phyloP scores from a whole-genome alignment of 2,888 invertebrate genomes.

The Megamerina dolium region DNA sequence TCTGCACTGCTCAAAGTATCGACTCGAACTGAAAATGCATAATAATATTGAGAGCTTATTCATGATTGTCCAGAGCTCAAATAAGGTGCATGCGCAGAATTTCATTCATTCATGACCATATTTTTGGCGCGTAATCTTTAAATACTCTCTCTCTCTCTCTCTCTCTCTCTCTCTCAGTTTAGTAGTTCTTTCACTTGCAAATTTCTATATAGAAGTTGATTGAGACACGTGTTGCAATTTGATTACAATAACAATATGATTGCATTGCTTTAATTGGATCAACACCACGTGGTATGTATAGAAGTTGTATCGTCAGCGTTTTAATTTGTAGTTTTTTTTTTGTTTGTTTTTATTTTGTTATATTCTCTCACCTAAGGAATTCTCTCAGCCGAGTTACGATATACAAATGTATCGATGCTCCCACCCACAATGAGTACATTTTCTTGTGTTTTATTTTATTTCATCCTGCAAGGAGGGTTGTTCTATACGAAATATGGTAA shows the following conservation, averaged over 20 bases:
- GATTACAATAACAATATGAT: constrained; percentile 25
- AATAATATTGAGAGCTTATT: neutral
- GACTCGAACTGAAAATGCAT: constrained; percentile 5
- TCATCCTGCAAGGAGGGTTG: constrained; percentile 19
- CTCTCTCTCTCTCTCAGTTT: constrained; percentile 2
- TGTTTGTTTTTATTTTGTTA: too few species aligned
- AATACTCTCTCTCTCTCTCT: too few species aligned
- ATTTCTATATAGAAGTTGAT: too few species aligned
- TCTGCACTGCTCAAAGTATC: neutral
- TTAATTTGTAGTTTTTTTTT: too few species aligned
- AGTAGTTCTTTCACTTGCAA: constrained; percentile 5
- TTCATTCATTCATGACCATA: constrained; percentile 17
- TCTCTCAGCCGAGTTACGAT: too few species aligned
- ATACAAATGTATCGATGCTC: neutral
- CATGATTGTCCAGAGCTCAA: too few species aligned
- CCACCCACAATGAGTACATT: constrained; percentile 4
- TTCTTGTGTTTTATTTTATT: constrained; percentile 36
- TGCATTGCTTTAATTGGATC: constrained; percentile 35
- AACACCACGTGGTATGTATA: constrained; percentile 37
- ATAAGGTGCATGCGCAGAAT: constrained; percentile 19
- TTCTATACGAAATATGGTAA: constrained; percentile 11
- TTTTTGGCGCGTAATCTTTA: constrained; percentile 23
- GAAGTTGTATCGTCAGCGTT: too few species aligned
- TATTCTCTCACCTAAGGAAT: constrained; percentile 10
- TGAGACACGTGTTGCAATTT: constrained; percentile 24